phyloP scores from a whole-genome alignment of 2,113 vertebrate species.

The Nycticebus coucang region DNA sequence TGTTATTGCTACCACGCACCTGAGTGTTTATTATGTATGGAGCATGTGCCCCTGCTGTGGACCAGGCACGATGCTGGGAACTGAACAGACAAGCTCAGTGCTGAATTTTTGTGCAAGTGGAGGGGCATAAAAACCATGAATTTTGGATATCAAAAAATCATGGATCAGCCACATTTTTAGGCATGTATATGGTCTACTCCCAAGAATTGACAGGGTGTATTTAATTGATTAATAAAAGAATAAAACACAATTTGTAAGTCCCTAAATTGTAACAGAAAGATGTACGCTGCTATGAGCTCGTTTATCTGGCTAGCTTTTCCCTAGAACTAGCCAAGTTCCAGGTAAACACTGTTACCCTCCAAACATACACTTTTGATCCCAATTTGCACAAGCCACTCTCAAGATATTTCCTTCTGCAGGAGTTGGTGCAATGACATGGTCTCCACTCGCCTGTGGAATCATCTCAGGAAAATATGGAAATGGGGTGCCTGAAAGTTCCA shows the following conservation, averaged over 20 bases:
- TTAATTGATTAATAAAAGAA: constrained; percentile 38
- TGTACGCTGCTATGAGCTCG: background rate
- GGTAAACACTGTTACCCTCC: background rate
- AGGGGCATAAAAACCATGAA: background rate
- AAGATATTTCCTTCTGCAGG: constrained; percentile 82
- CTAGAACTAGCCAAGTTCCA: background rate
- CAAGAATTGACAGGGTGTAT: background rate
- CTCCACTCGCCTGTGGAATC: constrained; percentile 97
- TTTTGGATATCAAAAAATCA: background rate
- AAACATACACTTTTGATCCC: background rate
- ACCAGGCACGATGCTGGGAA: background rate
- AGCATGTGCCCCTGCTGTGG: background rate
- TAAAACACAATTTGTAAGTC: background rate
- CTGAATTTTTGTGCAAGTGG: background rate
- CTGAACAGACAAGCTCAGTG: background rate
- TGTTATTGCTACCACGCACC: background rate
- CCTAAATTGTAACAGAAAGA: constrained; percentile 59
- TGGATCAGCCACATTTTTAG: background rate
- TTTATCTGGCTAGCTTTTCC: background rate
- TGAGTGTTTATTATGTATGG: accelerated
- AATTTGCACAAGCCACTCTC: background rate
- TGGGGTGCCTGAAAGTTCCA: constrained; percentile 95
- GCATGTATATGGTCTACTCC: background rate
- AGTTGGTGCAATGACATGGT: constrained; percentile 99
- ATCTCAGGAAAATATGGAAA: constrained; percentile 99